phyloP scores from a whole-genome alignment of 2,797 vertebrate species.

The Neostethus bicornis region DNA sequence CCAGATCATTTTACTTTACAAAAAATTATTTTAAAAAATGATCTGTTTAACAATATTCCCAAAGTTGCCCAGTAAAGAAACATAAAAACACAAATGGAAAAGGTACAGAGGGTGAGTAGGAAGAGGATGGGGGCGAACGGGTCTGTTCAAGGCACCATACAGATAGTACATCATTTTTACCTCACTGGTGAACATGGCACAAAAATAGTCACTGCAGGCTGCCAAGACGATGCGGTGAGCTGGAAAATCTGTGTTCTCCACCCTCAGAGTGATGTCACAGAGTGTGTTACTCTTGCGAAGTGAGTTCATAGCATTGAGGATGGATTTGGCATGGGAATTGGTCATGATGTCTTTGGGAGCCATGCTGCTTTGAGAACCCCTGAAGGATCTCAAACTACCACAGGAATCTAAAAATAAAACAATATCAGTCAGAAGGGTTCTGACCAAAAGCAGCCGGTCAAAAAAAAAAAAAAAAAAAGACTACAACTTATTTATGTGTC shows the following conservation, averaged over 20 bases:
- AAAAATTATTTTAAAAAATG: too few species aligned
- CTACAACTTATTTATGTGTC: too few species aligned
- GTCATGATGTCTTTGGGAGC: conserved; percentile 99
- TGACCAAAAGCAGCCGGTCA: neutral
- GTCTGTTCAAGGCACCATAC: neutral
- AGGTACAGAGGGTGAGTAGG: too few species aligned
- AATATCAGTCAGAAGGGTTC: neutral
- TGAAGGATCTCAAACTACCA: conserved; percentile 56
- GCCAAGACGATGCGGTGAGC: conserved; percentile 96
- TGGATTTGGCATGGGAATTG: conserved; percentile 97
- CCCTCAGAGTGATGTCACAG: conserved; percentile 95
- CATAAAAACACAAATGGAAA: neutral
- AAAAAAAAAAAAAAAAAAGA: too few species aligned
- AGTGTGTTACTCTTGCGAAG: conserved; percentile 97
- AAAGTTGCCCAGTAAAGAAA: too few species aligned
- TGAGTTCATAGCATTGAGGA: conserved; percentile 97
- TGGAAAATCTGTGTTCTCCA: conserved; percentile 94
- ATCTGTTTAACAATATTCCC: too few species aligned
- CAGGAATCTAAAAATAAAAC: conserved; percentile 54
- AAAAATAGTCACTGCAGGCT: conserved; percentile 98
- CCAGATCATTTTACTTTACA: too few species aligned
- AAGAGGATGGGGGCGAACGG: too few species aligned
- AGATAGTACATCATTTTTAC: conserved; percentile 68
- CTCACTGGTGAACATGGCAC: conserved; percentile 99
- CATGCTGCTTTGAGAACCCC: conserved; percentile 78